Evolutionary conservation across 2,113 vertebrate species (phyloP), one percentile per base, ranked within the genome.

Genomic region (Austrofundulus limnaeus): DNA sequence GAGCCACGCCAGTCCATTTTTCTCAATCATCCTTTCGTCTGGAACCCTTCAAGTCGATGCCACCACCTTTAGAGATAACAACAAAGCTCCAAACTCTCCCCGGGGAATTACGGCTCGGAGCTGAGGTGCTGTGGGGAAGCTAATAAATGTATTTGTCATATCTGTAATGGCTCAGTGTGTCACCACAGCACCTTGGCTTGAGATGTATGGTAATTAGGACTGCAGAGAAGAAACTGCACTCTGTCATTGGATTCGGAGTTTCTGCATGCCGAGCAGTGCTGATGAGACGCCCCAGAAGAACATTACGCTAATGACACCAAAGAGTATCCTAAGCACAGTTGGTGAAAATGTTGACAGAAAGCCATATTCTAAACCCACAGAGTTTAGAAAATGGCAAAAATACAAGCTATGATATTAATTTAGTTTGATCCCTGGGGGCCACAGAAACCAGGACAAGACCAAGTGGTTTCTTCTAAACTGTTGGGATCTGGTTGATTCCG

Each of bases 111-210:
- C 50, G 78, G 75, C 61, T 13, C 45, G 61, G 46, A 66, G 70
- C 65, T n/a, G 41, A 57, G 73, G 53, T 38, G 53, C 48, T 20
- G 42, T 9, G 45, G 43, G 50, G 46, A 56, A 56, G 72, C 61
- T 82, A 78, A 83, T 86, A 74, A 81, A 74, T 81, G 78, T 59
- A 78, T 86, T 80, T 74, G 75, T 86, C 82, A 83, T 71, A 68
- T 75, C 59, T 81, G 65, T 83, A 83, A 86, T 81, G 76, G 71
- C 70, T 81, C 59, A 82, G 64, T 81, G 64, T 68, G 77, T 83
- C 77, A 77, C 41, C 61, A 47, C 37, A 12, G 56, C 77, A 80
- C 80, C 72, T 85, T 73, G 53, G 70, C 68, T 70, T 41, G 42
- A 61, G 60, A 72, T 74, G 80, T 69, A 73, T 85, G 45, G 34